Percentiles rank a stretch among this genome's conserved stretches.
Conservation (phyloP, 2,113 vertebrate species). For the Nyctibius bracteatus region DNA sequence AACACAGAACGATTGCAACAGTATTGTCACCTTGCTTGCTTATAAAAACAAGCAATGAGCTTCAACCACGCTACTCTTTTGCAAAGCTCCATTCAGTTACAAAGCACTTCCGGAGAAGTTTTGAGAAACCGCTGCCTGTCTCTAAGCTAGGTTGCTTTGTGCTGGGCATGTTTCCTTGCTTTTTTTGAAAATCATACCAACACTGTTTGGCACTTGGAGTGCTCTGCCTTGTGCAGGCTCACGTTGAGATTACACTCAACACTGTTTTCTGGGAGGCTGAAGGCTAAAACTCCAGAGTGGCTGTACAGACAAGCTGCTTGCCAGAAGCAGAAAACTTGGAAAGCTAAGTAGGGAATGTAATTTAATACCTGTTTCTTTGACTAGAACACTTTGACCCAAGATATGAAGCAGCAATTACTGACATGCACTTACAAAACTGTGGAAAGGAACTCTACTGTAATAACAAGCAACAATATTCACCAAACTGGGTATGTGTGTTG, state of each 20-base stretch:
- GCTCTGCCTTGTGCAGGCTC: not conserved
- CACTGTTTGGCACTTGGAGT: not conserved
- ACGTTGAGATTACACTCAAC: not conserved
- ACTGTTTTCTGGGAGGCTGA: not conserved
- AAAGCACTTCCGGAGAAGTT: not conserved
- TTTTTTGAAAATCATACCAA: not conserved
- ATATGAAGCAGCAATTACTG: not conserved
- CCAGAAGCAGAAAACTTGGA: not conserved
- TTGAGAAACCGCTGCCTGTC: not conserved
- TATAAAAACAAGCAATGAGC: accelerated
- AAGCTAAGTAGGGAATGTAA: not conserved
- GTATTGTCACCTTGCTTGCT: not conserved
- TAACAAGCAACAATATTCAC: not conserved
- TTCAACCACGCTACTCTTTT: not conserved
- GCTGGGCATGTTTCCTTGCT: not conserved
- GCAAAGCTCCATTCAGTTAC: not conserved
- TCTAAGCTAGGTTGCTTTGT: not conserved
- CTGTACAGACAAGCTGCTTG: not conserved
- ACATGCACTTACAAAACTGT: slow-evolving; percentile 10
- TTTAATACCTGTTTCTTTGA: not conserved
- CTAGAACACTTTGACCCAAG: not conserved
- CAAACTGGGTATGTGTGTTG: not conserved
- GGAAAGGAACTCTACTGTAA: not conserved
- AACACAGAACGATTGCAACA: not conserved
- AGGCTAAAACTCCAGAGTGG: not conserved